Base-by-base conservation (phyloP, 2,888 invertebrate species). In the Cephus rjabovi region DNA sequence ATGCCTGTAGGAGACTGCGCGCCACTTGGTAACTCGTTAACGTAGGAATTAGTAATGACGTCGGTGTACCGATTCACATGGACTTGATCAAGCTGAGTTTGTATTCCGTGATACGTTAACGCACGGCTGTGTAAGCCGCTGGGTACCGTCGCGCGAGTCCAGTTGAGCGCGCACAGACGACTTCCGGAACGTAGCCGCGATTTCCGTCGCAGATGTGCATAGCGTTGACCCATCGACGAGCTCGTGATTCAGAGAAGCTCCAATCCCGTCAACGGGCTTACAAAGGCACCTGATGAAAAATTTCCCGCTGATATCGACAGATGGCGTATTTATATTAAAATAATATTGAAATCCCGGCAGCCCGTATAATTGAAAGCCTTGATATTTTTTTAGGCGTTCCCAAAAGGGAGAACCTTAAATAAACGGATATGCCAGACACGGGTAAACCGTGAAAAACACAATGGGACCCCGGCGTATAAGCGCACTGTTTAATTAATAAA, bases 271-370 rank as follows among this genome's bases (percentile, higher is more conserved):
- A 56, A 1, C 23, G 23, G 56, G 56, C 56, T 56, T 9, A 56
- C 56, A 56, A 56, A 56, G 23, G 56, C 56, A 9, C 23, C 23
- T 56, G 56, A 56, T 56, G 56, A 56, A 56, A 56, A 56, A 56
- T 56, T 56, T 9, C 56, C 56, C 23, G 23, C 56, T 56, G 56
- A 23, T 56, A 56, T 56, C 56, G 56, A 56, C 56, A 56, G 56
- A 56, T 2, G 37, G 34, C 75, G 56, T 73, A 76, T 77, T 80
- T 75, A 77, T 73, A 80, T 80, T 76, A 31, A 75, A 76, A 80
- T 80, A 73, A 76, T 78, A 80, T 76, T 78, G 34, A 78, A 78
- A 73, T 75, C 23, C 75, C 56, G 70, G 56, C 34, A 34, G 73
- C 34, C 12, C 31, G 30, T 76, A 76, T 78, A 78, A 80, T 77